phyloP scores from a whole-genome alignment of 2,888 invertebrate species.

The Epirrhoe alternata region DNA sequence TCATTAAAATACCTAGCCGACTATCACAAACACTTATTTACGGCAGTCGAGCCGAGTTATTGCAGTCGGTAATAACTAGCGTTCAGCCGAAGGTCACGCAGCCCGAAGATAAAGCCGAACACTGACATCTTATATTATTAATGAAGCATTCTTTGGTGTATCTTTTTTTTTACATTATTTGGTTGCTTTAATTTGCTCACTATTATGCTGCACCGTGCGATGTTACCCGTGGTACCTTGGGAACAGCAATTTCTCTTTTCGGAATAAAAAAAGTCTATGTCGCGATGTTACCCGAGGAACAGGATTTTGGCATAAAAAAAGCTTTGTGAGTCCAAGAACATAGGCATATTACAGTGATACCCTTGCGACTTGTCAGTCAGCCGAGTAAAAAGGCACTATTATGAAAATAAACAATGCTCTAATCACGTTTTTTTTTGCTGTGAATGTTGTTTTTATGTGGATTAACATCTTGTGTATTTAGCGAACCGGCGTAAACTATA shows the following conservation, averaged over 20 bases:
- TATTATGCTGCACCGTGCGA: no score
- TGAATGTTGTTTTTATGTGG: neutral
- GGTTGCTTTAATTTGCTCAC: neutral
- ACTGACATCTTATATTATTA: neutral
- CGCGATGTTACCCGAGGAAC: no score
- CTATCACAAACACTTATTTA: slow-evolving; percentile 77
- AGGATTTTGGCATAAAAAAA: no score
- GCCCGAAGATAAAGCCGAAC: slow-evolving; percentile 28
- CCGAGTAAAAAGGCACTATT: no score
- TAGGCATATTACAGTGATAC: no score
- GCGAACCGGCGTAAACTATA: no score
- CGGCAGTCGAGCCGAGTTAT: slow-evolving; percentile 64
- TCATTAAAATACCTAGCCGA: slow-evolving; percentile 77
- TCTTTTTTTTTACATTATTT: neutral
- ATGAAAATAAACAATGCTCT: neutral
- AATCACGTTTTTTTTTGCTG: neutral
- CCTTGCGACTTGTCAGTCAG: no score
- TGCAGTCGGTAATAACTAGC: slow-evolving; percentile 57
- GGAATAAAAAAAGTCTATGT: no score
- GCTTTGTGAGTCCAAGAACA: no score
- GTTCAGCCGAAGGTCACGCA: slow-evolving; percentile 18
- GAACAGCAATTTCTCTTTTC: no score
- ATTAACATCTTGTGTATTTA: neutral
- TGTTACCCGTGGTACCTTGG: no score
- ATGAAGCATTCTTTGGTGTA: neutral